Evolutionary conservation across 2,797 vertebrate genomes (phyloP).

Genomic region (Lithobates sylvaticus): DNA sequence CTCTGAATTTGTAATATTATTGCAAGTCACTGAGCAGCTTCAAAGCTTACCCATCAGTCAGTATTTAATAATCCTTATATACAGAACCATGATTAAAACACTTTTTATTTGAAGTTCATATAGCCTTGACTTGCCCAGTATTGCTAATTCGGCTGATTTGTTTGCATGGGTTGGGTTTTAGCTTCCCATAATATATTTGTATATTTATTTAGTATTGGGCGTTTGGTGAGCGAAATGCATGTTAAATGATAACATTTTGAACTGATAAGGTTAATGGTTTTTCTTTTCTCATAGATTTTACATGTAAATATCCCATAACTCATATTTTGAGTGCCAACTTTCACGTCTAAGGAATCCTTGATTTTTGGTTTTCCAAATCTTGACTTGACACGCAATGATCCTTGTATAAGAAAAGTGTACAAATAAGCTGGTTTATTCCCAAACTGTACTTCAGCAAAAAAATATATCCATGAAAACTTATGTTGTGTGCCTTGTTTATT

Average conservation of each 20-base stretch:
- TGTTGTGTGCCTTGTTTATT: slow-evolving; percentile 31
- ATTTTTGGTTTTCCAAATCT: neutral
- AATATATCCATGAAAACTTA: slow-evolving; percentile 25
- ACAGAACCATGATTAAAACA: no score
- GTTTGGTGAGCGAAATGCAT: slow-evolving; percentile 11
- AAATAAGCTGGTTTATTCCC: slow-evolving; percentile 9
- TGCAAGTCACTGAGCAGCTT: no score
- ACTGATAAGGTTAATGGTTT: neutral
- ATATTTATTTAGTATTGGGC: neutral
- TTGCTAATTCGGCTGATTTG: no score
- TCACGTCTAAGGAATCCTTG: neutral
- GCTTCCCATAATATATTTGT: neutral
- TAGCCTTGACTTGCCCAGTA: no score
- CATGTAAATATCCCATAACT: slow-evolving; percentile 28
- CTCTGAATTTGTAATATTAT: no score
- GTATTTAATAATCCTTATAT: no score
- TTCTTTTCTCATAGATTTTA: slow-evolving; percentile 5
- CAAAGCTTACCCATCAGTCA: no score
- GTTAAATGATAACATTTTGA: neutral
- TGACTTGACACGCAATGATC: slow-evolving; percentile 22
- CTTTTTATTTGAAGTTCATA: no score
- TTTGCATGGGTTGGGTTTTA: neutral
- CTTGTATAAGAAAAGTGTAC: slow-evolving; percentile 26
- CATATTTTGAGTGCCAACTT: slow-evolving; percentile 33
- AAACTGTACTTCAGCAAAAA: slow-evolving; percentile 43